Percentiles rank a stretch among this genome's conserved stretches.
Evolutionary conservation across 2,113 vertebrate genomes (phyloP).

Genomic region (Microcebus ravelobensis): DNA sequence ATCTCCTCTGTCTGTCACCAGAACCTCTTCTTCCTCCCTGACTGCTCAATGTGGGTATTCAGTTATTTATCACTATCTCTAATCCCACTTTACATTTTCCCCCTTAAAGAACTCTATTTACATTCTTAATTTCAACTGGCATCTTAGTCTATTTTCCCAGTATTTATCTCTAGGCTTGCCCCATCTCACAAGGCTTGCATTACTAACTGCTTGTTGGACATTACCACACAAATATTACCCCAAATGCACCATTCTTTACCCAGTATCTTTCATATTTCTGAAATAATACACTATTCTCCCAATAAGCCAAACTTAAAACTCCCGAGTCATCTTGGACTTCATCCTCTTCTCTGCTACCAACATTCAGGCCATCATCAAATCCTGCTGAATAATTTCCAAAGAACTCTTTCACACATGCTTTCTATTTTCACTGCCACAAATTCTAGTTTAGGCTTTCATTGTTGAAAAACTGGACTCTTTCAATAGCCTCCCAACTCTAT

Average conservation of each 20-base stretch:
- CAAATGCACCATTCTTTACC: background rate
- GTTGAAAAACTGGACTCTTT: background rate
- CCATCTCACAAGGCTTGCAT: background rate
- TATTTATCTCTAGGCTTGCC: background rate
- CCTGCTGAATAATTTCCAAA: background rate
- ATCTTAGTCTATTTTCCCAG: background rate
- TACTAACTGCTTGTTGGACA: background rate
- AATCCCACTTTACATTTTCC: background rate
- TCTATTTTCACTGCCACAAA: background rate
- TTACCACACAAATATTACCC: background rate
- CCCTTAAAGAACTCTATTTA: background rate
- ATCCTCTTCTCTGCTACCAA: background rate
- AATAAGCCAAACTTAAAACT: background rate
- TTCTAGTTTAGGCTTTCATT: background rate
- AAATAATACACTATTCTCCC: background rate
- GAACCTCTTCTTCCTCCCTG: background rate
- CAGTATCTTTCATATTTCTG: background rate
- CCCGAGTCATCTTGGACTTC: background rate
- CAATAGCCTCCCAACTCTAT: background rate
- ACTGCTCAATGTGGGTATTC: no score
- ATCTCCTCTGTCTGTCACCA: background rate
- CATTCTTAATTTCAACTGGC: background rate
- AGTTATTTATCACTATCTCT: background rate
- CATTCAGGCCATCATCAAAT: background rate
- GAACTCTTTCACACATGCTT: background rate